Evolutionary conservation across 2,888 invertebrate species (phyloP).

Genomic region (Timema podura): DNA sequence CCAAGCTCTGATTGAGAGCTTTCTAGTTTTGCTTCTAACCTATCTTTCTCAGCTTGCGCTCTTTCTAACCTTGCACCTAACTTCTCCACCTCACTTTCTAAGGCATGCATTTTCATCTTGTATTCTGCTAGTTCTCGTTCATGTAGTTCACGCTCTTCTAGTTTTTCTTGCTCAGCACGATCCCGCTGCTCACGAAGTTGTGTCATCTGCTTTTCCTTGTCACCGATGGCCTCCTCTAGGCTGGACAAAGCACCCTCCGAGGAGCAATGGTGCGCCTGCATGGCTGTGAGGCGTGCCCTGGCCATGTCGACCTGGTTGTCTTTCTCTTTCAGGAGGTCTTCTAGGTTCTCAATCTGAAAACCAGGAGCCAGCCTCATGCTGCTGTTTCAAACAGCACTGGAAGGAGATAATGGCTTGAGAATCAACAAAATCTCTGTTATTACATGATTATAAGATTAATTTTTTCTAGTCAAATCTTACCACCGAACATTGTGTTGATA

Average conservation of each 20-base stretch:
- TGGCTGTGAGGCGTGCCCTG: constrained; percentile 80
- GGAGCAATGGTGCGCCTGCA: constrained; percentile 92
- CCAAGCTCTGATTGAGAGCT: constrained; percentile 90
- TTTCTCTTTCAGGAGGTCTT: constrained; percentile 95
- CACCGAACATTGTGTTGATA: too few relatives aligned
- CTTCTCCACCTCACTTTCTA: constrained; percentile 90
- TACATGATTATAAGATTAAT: background rate
- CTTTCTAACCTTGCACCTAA: constrained; percentile 81
- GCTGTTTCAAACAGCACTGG: constrained; percentile 1
- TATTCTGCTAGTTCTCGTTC: constrained; percentile 86
- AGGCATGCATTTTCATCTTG: constrained; percentile 86
- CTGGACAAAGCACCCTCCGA: constrained; percentile 90
- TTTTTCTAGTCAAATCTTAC: too few relatives aligned
- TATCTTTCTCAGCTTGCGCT: constrained; percentile 85
- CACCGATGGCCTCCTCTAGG: constrained; percentile 91
- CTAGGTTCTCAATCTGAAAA: constrained; percentile 89
- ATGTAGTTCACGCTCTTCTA: constrained; percentile 90
- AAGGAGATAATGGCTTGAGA: constrained; percentile 1
- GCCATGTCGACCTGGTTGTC: constrained; percentile 98
- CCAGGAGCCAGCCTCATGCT: constrained; percentile 4
- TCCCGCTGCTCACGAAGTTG: constrained; percentile 92
- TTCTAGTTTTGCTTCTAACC: constrained; percentile 85
- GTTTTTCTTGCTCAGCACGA: constrained; percentile 91
- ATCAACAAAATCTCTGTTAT: background rate
- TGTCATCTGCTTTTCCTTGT: constrained; percentile 96